Conservation (phyloP, 2,797 vertebrate species). For the Enteromius treurensis region DNA sequence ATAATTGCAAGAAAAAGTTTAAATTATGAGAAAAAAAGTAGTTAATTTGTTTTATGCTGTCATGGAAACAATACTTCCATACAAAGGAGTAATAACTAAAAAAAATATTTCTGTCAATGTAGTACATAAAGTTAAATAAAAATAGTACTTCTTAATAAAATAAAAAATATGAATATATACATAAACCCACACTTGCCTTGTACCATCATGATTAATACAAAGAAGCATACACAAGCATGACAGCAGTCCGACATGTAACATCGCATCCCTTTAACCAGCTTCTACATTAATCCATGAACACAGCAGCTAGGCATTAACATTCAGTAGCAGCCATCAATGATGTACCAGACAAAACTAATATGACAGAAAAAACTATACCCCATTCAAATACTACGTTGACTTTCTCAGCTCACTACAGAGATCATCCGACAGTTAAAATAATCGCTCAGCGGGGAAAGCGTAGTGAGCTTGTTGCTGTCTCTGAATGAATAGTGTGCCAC, state of each 20-base stretch:
- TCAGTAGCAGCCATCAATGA: slow-evolving; percentile 5
- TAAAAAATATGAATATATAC: too few species aligned
- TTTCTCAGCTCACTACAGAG: slow-evolving; percentile 32
- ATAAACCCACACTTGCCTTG: too few species aligned
- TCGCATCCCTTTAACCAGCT: not conserved
- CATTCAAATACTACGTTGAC: slow-evolving; percentile 14
- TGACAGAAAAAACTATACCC: slow-evolving; percentile 29
- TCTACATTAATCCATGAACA: not conserved
- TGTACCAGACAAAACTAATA: not conserved
- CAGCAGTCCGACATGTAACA: too few species aligned
- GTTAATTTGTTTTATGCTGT: too few species aligned
- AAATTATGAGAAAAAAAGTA: too few species aligned
- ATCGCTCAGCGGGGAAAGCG: slow-evolving; percentile 59
- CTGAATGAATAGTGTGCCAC: slow-evolving; percentile 50
- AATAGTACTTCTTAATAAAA: too few species aligned
- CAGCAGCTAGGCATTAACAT: slow-evolving; percentile 23
- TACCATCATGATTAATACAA: not conserved
- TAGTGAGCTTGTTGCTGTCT: slow-evolving; percentile 65
- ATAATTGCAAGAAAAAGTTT: too few species aligned
- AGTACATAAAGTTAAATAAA: too few species aligned
- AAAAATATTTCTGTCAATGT: too few species aligned
- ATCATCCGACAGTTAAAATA: slow-evolving; percentile 50
- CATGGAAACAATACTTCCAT: too few species aligned
- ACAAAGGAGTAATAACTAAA: too few species aligned
- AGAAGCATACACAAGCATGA: not conserved